phyloP scores from a whole-genome alignment of 1,140 invertebrate genomes.

The Apis florea region DNA sequence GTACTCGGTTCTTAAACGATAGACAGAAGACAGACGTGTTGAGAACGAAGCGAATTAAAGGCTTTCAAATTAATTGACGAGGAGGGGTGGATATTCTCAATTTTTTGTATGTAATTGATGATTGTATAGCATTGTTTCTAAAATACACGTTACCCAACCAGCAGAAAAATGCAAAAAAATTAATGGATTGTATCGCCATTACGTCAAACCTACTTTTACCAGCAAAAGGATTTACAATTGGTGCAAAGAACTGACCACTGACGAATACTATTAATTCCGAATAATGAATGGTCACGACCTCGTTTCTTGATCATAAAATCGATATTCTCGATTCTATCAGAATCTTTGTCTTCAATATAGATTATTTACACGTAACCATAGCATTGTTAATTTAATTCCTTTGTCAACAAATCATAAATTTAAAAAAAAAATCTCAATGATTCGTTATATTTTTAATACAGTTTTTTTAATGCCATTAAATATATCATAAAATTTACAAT shows the following conservation, averaged over 20 bases:
- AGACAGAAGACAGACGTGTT: too few relatives aligned
- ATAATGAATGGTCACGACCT: slow-evolving; percentile 65
- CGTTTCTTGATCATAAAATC: slow-evolving; percentile 72
- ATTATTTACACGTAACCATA: background rate
- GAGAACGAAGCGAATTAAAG: background rate
- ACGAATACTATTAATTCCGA: slow-evolving; percentile 9
- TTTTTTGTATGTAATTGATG: background rate
- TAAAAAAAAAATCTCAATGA: too few relatives aligned
- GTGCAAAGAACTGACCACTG: background rate
- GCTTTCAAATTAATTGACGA: background rate
- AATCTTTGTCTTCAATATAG: slow-evolving; percentile 29
- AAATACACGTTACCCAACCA: too few relatives aligned
- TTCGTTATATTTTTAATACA: too few relatives aligned
- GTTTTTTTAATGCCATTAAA: too few relatives aligned
- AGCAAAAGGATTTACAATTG: background rate
- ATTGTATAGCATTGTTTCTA: too few relatives aligned
- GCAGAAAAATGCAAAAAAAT: too few relatives aligned
- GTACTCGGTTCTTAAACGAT: background rate
- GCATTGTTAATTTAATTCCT: background rate
- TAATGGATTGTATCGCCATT: background rate
- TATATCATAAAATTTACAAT: too few relatives aligned
- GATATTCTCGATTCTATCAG: slow-evolving; percentile 66
- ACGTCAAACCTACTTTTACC: background rate
- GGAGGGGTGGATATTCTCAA: background rate
- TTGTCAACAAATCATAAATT: background rate